Evolutionary conservation across 2,888 invertebrate genomes (phyloP).

Genomic region (Lagria hirta): DNA sequence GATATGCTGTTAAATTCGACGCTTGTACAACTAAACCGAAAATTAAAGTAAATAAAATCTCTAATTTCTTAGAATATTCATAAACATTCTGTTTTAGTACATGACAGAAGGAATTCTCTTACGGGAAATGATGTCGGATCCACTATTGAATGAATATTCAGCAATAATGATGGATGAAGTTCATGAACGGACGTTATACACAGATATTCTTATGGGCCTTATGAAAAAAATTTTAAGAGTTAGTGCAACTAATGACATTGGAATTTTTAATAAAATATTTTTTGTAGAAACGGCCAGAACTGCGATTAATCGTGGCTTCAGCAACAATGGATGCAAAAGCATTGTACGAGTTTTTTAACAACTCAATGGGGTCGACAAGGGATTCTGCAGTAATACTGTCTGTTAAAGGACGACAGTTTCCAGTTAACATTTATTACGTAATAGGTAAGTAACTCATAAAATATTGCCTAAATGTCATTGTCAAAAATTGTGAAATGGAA

Average conservation of each 20-base stretch:
- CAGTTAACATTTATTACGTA: slow-evolving; percentile 82
- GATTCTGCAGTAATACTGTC: slow-evolving; percentile 80
- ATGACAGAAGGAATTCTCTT: slow-evolving; percentile 96
- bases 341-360: slow-evolving; percentile 76
- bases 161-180: slow-evolving; percentile 93
- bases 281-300: slow-evolving; percentile 56
- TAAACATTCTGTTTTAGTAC: slow-evolving; percentile 63
- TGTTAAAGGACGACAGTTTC: slow-evolving; percentile 85
- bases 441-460: too few species aligned
- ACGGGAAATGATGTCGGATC: slow-evolving; percentile 93
- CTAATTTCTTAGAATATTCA: not conserved
- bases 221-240: slow-evolving; percentile 87
- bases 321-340: slow-evolving; percentile 95
- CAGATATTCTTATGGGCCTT: slow-evolving; percentile 91
- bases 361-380: slow-evolving; percentile 53
- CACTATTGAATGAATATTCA: slow-evolving; percentile 83
- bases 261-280: slow-evolving; percentile 9
- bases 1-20: slow-evolving; percentile 84
- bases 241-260: slow-evolving; percentile 30
- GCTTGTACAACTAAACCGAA: slow-evolving; percentile 63
- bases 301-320: slow-evolving; percentile 87
- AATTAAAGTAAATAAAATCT: slow-evolving; percentile 63
- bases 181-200: slow-evolving; percentile 90
- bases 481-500: too few species aligned
- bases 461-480: slow-evolving; percentile 40